Base-by-base conservation (phyloP, 2,888 invertebrate species). In the Atrina japonica region DNA sequence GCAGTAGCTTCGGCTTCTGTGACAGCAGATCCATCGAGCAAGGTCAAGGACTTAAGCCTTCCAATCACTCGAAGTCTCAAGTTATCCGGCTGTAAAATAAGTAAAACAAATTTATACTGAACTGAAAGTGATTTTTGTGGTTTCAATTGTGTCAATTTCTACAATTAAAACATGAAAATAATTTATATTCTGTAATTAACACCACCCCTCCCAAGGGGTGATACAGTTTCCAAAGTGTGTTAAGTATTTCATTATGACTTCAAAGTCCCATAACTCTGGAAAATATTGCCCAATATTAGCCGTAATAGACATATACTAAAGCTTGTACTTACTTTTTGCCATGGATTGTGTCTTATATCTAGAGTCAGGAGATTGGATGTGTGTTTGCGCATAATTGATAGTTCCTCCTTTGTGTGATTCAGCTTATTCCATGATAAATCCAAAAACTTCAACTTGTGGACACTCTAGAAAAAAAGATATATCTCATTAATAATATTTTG, bases 351-450 rank as follows among this genome's bases (percentile, higher is more conserved):
- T 30, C 88, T 64, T 9, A 90, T 74, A 70, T 90, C 88, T 5
- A 91, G 81, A 21, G 83, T 77, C 11, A 80, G 66, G 16, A 91
- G 75, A 40, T 77, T 75, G 2, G 87, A 83, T 41, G 82, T 76
- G 76, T 90, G 86, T 70, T 88, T 88, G 29, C 87, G 76, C 49
- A 91, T 66, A 30, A 88, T 83, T 7, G 88, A 86, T 52, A 90
- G 76, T 53, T 90, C 89, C 27, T 89, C 88, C 49, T 87, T 75
- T 0, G 88, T 86, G 74, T 87, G 86, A 14, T 75, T 70, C 29
- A 91, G 81, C 50, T 81, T 79, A 77, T 91, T 91, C 89, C 89
- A 90, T 61, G 87, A 88, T 18, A 90, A 59, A 67, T 89, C 87
- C 66, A 90, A 66, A 56, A 83, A 78, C 49, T 81, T 80, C 60